Conservation (phyloP, 2,113 vertebrate species). For the Hylia prasina region DNA sequence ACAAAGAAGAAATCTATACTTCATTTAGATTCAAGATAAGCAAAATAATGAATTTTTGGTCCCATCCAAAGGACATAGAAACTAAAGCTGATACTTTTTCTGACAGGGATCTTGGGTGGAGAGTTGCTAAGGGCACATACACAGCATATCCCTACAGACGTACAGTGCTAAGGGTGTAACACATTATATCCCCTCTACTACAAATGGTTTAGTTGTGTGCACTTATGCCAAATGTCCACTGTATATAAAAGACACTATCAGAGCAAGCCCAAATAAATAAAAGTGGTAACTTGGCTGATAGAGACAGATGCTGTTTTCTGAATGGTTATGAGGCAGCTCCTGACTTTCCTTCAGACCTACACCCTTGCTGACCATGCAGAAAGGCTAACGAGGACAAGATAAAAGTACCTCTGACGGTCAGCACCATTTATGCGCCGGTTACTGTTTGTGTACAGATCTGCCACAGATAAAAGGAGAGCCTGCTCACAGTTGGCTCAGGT, state of each 20-base stretch:
- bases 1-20: neutral
- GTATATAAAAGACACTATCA: neutral
- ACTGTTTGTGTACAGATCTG: neutral
- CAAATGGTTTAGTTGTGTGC: neutral
- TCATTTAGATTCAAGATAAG: neutral
- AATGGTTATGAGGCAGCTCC: neutral
- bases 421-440: neutral
- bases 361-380: neutral
- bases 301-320: neutral
- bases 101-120: neutral
- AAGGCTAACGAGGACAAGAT: neutral
- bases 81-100: neutral
- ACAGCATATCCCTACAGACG: neutral
- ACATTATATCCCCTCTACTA: neutral
- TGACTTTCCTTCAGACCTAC: neutral
- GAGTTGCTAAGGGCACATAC: neutral
- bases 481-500: neutral
- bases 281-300: neutral
- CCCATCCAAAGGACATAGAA: neutral
- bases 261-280: neutral
- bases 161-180: neutral
- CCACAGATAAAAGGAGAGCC: neutral
- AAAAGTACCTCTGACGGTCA: neutral
- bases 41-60: neutral
- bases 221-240: neutral